Base-by-base conservation (phyloP, 2,888 invertebrate genomes). In the Hemaris fuciformis region DNA sequence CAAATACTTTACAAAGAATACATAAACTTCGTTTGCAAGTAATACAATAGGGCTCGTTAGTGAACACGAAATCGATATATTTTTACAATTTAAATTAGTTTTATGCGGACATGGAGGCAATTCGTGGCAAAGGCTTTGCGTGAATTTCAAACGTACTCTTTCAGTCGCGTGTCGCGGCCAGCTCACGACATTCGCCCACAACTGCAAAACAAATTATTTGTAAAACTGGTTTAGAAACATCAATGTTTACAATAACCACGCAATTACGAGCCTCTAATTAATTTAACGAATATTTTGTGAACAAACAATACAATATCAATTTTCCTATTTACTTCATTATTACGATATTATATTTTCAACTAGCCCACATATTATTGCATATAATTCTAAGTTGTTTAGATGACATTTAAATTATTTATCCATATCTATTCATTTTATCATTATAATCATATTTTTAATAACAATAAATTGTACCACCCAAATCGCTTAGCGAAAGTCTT, bases 51-150 rank as follows among this genome's bases (percentile, higher is more conserved):
- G 8, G n/a, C 27, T 48, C 25, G 27, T 48, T 15, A 13, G 31
- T 4, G 18, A 15, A 31, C 10, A 31, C 7, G 18, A 23, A 60
- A 25, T 60, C 48, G 53, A 48, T 38, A 53, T 23, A 27, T 10
- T n/a, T 48, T 60, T 42, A 60, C 60, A 60, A 60, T 60, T 41
- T 60, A 60, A 60, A 53, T 60, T 38, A 41, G 53, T 53, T 60
- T 53, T 42, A 48, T 18, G 38, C 15, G 48, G 53, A 31, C 53
- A 53, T 31, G 53, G 15, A 2, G 31, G 31, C 53, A 18, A 31
- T 41, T 38, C 41, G 38, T 57, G 34, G 34, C 38, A 67, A 70
- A 70, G 72, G 66, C 60, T 69, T 57, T 64, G 64, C 63, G 64
- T 70, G 65, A 69, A 70, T 62, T 67, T 66, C 43, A 66, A 46